Conservation (phyloP, 1,140 invertebrate species). For the Papilio machaon region DNA sequence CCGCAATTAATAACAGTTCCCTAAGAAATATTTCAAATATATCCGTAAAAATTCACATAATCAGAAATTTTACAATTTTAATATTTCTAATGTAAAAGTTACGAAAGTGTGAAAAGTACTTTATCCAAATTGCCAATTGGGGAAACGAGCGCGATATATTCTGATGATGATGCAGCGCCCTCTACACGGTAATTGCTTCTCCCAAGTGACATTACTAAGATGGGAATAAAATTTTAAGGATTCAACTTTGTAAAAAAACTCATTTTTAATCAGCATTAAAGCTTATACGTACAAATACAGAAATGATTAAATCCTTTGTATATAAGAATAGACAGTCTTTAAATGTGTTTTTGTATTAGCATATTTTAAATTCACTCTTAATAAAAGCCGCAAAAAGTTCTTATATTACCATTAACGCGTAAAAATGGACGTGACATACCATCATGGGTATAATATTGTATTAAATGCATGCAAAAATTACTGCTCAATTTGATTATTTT, state of each 20-base stretch:
- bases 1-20: neutral
- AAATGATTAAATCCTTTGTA: neutral
- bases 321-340: too few relatives aligned
- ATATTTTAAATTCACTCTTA: too few relatives aligned
- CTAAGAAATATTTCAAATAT: neutral
- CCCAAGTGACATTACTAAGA: slow-evolving; percentile 45
- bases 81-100: slow-evolving; percentile 66
- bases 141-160: slow-evolving; percentile 58
- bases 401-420: too few relatives aligned
- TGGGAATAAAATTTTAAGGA: slow-evolving; percentile 46
- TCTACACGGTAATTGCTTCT: slow-evolving; percentile 59
- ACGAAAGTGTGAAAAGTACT: slow-evolving; percentile 66
- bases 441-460: too few relatives aligned
- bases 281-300: neutral
- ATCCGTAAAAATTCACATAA: neutral
- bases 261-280: neutral
- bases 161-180: slow-evolving; percentile 61
- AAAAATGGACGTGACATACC: too few relatives aligned
- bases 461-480: too few relatives aligned
- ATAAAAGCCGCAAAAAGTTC: too few relatives aligned
- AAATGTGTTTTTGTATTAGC: too few relatives aligned
- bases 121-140: slow-evolving; percentile 66
- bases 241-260: neutral
- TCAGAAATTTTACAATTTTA: slow-evolving; percentile 45
- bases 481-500: slow-evolving; percentile 12